These are phyloP conservation scores for Eupithecia exiguata DNA, from an alignment of 2,888 invertebrate species.

Conservation along the genomic window DNA sequence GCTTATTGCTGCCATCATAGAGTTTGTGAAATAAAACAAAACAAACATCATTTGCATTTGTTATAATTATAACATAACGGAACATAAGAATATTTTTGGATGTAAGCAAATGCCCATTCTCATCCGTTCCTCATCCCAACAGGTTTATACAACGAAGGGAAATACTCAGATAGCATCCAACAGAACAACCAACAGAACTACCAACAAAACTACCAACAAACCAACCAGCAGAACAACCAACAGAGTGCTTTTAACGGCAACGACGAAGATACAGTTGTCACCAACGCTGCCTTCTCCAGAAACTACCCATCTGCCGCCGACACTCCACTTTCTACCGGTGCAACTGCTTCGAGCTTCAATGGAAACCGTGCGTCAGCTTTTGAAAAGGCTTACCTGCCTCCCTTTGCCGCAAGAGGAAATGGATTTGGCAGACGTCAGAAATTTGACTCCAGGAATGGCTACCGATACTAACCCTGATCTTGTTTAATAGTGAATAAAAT, in stretches of 20 bases:
- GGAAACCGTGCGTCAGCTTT: conserved; percentile 29
- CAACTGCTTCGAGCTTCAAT: conserved; percentile 20
- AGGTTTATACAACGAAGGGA: conserved; percentile 73
- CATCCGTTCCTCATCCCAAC: conserved; percentile 24
- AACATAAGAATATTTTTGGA: background rate
- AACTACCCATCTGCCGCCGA: conserved; percentile 30
- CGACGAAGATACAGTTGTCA: conserved; percentile 59
- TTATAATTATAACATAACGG: too few species aligned
- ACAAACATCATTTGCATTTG: background rate
- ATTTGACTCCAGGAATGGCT: conserved; percentile 60
- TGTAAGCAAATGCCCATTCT: background rate
- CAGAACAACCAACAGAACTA: conserved; percentile 36
- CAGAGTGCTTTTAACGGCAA: conserved; percentile 29
- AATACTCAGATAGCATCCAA: conserved; percentile 52
- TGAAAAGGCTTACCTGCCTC: conserved; percentile 64
- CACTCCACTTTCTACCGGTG: conserved; percentile 15
- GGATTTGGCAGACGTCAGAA: conserved; percentile 50
- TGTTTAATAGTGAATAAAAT: conserved; percentile 15
- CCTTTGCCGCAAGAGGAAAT: conserved; percentile 41
- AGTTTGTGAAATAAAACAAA: background rate
- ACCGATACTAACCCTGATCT: conserved; percentile 44
- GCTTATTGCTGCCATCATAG: background rate
- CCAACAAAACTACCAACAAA: conserved; percentile 34
- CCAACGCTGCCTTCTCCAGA: conserved; percentile 55
- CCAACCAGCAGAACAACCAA: conserved; percentile 37